Evolutionary conservation across 2,888 invertebrate species (phyloP).

Genomic region (Philereme transversata): DNA sequence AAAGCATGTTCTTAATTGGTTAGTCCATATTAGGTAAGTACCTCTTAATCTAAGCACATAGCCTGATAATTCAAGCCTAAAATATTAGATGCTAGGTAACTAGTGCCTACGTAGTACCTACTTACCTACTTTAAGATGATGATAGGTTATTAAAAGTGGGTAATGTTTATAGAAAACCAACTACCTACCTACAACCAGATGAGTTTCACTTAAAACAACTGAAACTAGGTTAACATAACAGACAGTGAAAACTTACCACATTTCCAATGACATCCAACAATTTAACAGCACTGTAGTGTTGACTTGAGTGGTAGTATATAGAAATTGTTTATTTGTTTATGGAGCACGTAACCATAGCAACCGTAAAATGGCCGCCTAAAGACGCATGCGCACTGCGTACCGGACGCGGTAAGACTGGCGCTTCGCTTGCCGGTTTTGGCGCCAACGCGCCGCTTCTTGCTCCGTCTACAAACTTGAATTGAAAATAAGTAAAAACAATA

Average conservation of each 20-base stretch:
- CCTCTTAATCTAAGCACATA: too few species aligned
- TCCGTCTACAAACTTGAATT: constrained; percentile 28
- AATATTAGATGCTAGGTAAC: too few species aligned
- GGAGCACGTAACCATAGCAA: constrained; percentile 68
- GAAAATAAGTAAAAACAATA: constrained; percentile 33
- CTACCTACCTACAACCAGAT: constrained; percentile 3
- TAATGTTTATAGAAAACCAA: constrained; percentile 4
- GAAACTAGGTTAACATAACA: constrained; percentile 21
- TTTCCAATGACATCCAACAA: constrained; percentile 23
- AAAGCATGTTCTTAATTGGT: too few species aligned
- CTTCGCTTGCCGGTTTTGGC: constrained; percentile 58
- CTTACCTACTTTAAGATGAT: not conserved
- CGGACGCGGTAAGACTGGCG: constrained; percentile 62
- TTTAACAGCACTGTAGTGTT: constrained; percentile 13
- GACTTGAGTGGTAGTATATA: constrained; percentile 4
- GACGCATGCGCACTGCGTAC: constrained; percentile 62
- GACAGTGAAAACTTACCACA: constrained; percentile 29
- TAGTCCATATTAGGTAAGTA: too few species aligned
- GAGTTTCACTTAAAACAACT: constrained; percentile 14
- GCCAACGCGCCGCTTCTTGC: constrained; percentile 53
- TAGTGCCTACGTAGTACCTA: not conserved
- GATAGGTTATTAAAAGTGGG: not conserved
- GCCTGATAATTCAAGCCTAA: too few species aligned
- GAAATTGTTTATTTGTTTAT: constrained; percentile 54
- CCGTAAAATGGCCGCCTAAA: constrained; percentile 57